Base-by-base conservation (phyloP, 2,797 vertebrate genomes). In the Sparus aurata region DNA sequence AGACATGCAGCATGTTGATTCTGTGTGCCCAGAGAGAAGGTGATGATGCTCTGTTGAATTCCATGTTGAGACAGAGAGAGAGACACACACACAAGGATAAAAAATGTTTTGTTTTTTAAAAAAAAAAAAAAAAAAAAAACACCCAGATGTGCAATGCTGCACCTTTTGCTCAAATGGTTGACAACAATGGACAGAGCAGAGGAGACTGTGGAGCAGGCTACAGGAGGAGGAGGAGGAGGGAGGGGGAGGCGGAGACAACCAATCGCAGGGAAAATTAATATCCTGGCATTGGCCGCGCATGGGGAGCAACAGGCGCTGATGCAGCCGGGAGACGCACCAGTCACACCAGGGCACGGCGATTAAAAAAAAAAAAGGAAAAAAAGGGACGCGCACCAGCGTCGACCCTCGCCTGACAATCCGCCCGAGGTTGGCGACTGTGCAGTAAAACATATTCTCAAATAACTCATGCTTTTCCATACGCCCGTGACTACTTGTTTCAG, bases 251-350 rank as follows among this genome's bases (percentile, higher is more conserved):
- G 87, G 85, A 83, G 89, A 87, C 84, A 89, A 75, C 75, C 30
- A 79, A 85, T 90, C 85, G 65, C 81, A 84, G 86, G 83, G 64
- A 58, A 75, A 84, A 92, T 87, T 58, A 85, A 86, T 80, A 83
- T 85, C 83, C 75, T 82, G 72, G 84, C 83, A 89, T 84, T 83
- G 90, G 90, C 77, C 60, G 80, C 16, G 77, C 83, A 77, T 45
- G 74, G 85, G 81, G 78, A 85, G 91, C 92, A 94, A 94, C 93
- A 94, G 91, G 93, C 91, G 15, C 73, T 84, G 91, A 73, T 82
- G 74, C 75, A 88, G 76, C 75, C 85, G 68, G 69, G 88, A 91
- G 89, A 90, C 89, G 73, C 91, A 46, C 80, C 89, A 89, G 89
- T 89, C 93, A 91, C 75, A 89, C 79, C 52, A 74, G 91, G 90